Conservation (phyloP, 2,888 invertebrate species). For the Kuschelorhynchus macadamiae region DNA sequence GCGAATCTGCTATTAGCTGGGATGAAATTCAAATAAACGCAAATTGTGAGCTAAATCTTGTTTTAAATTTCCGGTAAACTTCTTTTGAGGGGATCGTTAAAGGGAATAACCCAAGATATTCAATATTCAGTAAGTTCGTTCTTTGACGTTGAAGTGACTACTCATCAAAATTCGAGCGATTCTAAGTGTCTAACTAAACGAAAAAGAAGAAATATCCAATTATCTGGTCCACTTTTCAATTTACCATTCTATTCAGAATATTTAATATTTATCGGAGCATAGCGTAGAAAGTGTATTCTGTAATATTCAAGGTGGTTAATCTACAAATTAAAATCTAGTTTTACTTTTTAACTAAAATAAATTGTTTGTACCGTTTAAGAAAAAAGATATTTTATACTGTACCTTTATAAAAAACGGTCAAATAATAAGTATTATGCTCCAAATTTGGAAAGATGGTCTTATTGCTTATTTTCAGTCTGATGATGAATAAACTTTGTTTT, state of each 20-base stretch:
- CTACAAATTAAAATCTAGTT: too few relatives aligned
- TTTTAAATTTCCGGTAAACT: constrained; percentile 8
- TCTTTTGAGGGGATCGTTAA: constrained; percentile 25
- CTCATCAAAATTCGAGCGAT: constrained; percentile 21
- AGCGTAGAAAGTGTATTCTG: constrained; percentile 9
- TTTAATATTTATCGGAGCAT: constrained; percentile 31
- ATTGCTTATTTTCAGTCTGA: too few relatives aligned
- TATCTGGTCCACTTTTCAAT: constrained; percentile 38
- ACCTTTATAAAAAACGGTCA: too few relatives aligned
- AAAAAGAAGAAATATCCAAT: constrained; percentile 41
- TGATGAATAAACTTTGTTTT: too few relatives aligned
- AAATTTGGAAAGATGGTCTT: too few relatives aligned
- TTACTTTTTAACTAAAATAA: too few relatives aligned
- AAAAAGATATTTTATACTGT: too few relatives aligned
- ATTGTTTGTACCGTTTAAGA: too few relatives aligned
- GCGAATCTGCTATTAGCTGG: too few relatives aligned
- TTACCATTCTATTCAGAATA: constrained; percentile 27
- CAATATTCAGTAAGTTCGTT: constrained; percentile 32
- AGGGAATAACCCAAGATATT: constrained; percentile 19
- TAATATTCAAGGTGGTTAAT: neutral
- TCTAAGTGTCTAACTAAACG: constrained; percentile 28
- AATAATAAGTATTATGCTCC: too few relatives aligned
- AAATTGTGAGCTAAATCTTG: constrained; percentile 18
- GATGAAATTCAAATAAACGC: too few relatives aligned
- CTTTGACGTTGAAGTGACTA: constrained; percentile 30